Evolutionary conservation across 2,113 vertebrate species (phyloP).

Genomic region (Nettapus auritus): DNA sequence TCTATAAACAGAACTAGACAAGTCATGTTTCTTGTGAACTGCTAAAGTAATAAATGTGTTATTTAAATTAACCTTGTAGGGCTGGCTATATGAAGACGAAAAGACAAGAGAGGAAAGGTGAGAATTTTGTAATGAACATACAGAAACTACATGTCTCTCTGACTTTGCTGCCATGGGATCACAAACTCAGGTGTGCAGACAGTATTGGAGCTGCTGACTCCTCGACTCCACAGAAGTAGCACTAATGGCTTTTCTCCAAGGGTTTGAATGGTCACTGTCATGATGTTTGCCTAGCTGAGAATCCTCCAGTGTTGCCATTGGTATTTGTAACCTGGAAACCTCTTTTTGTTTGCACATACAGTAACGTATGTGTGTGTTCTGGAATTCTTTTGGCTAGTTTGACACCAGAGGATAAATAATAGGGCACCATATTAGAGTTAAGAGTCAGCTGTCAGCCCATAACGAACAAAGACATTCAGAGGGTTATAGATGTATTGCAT

Average conservation of each 20-base stretch:
- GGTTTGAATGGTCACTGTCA: neutral
- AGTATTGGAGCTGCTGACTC: neutral
- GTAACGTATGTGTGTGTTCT: neutral
- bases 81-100: neutral
- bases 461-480: neutral
- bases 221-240: neutral
- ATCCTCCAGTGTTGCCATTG: neutral
- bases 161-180: neutral
- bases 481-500: neutral
- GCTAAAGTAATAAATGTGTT: conserved; percentile 11
- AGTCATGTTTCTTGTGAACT: neutral
- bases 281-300: neutral
- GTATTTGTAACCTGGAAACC: neutral
- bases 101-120: neutral
- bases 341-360: neutral
- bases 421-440: neutral
- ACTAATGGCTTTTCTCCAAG: neutral
- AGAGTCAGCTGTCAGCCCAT: neutral
- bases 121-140: neutral
- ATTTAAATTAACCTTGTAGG: neutral
- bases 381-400: neutral
- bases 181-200: neutral
- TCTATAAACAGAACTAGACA: conserved; percentile 44
- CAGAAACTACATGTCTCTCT: neutral
- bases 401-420: neutral